Percentiles rank a stretch among this genome's conserved stretches.
These are phyloP conservation scores for Rhynchomys soricoides DNA, from an alignment of 2,113 vertebrate species.

Conservation along the genomic window DNA sequence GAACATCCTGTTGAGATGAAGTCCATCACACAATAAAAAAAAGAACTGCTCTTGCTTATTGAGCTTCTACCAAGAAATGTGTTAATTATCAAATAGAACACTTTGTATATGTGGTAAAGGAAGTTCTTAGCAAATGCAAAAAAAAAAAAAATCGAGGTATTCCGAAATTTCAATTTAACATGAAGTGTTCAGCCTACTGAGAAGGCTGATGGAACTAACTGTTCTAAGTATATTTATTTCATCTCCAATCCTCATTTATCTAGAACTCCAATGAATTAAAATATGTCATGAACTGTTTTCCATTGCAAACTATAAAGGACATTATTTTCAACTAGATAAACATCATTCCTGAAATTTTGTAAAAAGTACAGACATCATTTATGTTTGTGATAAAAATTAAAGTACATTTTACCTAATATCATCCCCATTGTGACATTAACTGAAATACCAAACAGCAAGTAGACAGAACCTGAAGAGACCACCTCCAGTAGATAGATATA, in stretches of 20 bases:
- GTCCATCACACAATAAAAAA: conserved; percentile 59
- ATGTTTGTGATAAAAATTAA: not conserved
- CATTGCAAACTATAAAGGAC: not conserved
- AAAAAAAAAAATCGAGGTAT: conserved; percentile 23
- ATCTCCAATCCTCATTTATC: not conserved
- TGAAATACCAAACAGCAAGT: too few relatives aligned
- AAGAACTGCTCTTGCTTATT: conserved; percentile 62
- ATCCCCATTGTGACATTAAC: too few relatives aligned
- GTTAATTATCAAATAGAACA: conserved; percentile 59
- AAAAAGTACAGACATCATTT: not conserved
- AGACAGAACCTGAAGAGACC: too few relatives aligned
- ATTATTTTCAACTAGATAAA: conserved; percentile 28
- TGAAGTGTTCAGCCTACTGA: conserved; percentile 7
- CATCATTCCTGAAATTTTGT: not conserved
- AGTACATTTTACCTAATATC: not conserved
- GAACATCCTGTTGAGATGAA: conserved; percentile 69
- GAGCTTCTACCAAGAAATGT: conserved; percentile 67
- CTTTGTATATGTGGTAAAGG: conserved; percentile 39
- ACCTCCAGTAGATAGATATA: too few relatives aligned
- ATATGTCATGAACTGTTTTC: not conserved
- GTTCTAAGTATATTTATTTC: conserved; percentile 59
- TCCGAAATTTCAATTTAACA: conserved; percentile 25
- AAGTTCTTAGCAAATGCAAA: conserved; percentile 57
- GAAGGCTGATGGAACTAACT: conserved; percentile 51
- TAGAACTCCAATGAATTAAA: conserved; percentile 29